Evolutionary conservation across 2,113 vertebrate species (phyloP), one percentile per base, ranked within the genome.

Genomic region (Colossoma macropomum): DNA sequence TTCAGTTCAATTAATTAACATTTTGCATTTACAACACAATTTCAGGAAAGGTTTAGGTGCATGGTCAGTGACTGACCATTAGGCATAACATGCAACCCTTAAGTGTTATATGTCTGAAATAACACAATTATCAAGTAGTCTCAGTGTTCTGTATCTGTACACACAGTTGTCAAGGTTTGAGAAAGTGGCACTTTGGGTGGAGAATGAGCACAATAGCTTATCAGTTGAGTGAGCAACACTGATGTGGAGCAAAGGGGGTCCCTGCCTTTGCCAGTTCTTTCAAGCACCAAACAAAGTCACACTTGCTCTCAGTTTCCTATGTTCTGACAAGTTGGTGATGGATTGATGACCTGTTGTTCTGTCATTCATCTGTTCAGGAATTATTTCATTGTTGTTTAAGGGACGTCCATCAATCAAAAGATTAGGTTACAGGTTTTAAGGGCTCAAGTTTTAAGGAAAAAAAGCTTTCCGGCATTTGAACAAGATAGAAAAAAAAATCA

Each of bases 301-400:
- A 66, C 25, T 28, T 45, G 66, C 23, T 85, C 60, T 56, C 12
- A 27, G 85, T 73, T 84, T 86, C 81, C 85, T 84, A 56, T 80
- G 54, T 34, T 75, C 59, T 50, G 85, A 84, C 59, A 76, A 41
- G 10, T 28, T 72, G 62, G 54, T 86, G 85, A 86, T 77, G 72
- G 81, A 80, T 84, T 80, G 72, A 56, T 77, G 27, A 45, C 75
- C 66, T 50, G 84, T 86, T 84, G 85, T 84, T 62, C 30, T 48
- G 65, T 68, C 85, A 80, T 63, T 77, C 81, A 59, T 66, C 32
- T 30, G 50, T 59, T 70, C 38, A 54, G 48, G 38, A 75, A 75
- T 80, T 41, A 72, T 63, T 71, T 72, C 66, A 83, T 72, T 80
- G 85, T 79, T 68, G 68, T 75, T 79, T 70, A 50, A 75, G 52